Conservation (phyloP, 2,113 vertebrate genomes). For the Eulemur rufifrons region DNA sequence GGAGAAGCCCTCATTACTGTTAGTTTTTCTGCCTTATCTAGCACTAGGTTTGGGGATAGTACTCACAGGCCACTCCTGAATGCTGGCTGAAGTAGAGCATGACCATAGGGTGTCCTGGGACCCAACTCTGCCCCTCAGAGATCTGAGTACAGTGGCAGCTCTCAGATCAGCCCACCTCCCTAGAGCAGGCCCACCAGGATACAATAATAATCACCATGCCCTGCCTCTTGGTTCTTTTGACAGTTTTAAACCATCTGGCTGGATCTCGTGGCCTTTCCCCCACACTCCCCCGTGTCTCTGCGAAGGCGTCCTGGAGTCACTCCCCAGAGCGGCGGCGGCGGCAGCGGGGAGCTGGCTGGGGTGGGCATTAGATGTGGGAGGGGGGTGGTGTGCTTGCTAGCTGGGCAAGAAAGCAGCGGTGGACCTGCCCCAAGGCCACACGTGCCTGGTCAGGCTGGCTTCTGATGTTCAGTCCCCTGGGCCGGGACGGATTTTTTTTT, state of each 20-base stretch:
- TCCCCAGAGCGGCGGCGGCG: conserved; percentile 32
- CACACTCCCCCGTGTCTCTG: conserved; percentile 75
- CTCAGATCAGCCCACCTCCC: neutral
- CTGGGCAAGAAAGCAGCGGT: conserved; percentile 68
- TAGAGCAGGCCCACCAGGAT: neutral
- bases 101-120: neutral
- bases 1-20: neutral
- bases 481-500: conserved; percentile 76
- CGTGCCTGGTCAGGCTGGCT: conserved; percentile 72
- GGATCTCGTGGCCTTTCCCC: conserved; percentile 73
- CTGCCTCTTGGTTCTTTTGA: conserved; percentile 28
- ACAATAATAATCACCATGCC: neutral
- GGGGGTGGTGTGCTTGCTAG: conserved; percentile 68
- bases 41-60: neutral
- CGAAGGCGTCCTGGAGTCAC: conserved; percentile 74
- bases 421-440: conserved; percentile 67
- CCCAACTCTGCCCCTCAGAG: neutral
- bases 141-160: neutral
- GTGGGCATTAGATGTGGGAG: conserved; percentile 49
- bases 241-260: conserved; percentile 84
- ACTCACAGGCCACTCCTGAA: neutral
- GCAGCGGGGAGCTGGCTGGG: conserved; percentile 49
- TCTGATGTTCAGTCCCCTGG: conserved; percentile 72
- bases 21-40: neutral
- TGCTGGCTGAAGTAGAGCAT: neutral